Percentiles rank a stretch among this genome's conserved stretches.
phyloP scores from a whole-genome alignment of 1,140 invertebrate genomes.

The Plutomurus gul region DNA sequence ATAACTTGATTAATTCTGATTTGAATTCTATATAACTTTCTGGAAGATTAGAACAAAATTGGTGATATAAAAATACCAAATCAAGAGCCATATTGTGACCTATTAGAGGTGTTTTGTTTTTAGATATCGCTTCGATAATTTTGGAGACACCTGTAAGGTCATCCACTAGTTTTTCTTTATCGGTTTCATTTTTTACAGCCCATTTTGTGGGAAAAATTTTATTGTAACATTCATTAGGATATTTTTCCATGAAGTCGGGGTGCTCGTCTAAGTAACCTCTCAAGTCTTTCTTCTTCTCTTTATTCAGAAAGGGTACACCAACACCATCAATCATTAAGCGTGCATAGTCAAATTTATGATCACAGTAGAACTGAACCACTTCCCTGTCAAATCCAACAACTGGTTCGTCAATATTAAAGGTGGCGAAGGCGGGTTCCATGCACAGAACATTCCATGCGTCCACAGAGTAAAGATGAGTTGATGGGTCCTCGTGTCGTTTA shows the following conservation, averaged over 20 bases:
- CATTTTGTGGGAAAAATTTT: not conserved
- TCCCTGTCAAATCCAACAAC: conserved; percentile 8
- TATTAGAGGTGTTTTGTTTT: conserved; percentile 14
- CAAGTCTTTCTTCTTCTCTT: not conserved
- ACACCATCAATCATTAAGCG: not conserved
- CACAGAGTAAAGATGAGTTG: not conserved
- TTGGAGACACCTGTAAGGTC: not conserved
- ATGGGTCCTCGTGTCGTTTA: not conserved
- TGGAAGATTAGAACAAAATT: conserved; percentile 31
- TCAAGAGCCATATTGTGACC: conserved; percentile 36
- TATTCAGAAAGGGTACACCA: not conserved
- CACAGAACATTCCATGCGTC: conserved; percentile 22
- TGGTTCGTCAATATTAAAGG: not conserved
- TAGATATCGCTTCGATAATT: conserved; percentile 18
- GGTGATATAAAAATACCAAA: conserved; percentile 31
- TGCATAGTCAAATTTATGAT: not conserved
- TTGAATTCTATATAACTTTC: conserved; percentile 36
- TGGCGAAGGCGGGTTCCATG: not conserved
- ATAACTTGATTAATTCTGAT: not conserved
- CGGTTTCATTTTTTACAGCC: not conserved
- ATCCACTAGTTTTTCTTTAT: not conserved
- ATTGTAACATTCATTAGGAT: not conserved
- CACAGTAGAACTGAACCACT: conserved; percentile 11
- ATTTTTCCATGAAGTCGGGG: not conserved
- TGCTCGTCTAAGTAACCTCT: not conserved